A percentile compares a stretch with the other conserved stretches of the same genome.
phyloP scores from a whole-genome alignment of 1,140 invertebrate species.

The Latrodectus geometricus region DNA sequence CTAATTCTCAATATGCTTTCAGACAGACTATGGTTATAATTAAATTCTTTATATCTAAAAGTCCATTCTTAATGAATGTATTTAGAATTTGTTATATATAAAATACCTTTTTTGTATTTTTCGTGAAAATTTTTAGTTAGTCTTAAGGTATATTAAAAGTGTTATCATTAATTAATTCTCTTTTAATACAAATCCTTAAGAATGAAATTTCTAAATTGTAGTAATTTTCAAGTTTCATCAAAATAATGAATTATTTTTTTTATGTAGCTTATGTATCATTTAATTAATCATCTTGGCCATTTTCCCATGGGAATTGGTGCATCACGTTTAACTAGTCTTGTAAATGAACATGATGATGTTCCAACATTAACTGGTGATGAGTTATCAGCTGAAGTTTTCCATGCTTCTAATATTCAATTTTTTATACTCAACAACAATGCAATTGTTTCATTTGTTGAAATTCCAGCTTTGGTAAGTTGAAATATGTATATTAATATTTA shows the following conservation, averaged over 20 bases:
- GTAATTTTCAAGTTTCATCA: background rate
- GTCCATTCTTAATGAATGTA: too few species aligned
- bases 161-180: too few species aligned
- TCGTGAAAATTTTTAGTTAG: too few species aligned
- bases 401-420: constrained; percentile 88
- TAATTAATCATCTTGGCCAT: constrained; percentile 88
- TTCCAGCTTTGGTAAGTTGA: constrained; percentile 78
- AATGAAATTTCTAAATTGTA: too few species aligned
- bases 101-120: too few species aligned
- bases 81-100: too few species aligned
- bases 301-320: constrained; percentile 90
- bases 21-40: too few species aligned
- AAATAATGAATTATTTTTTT: background rate
- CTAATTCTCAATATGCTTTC: too few species aligned
- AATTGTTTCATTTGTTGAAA: constrained; percentile 89
- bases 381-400: constrained; percentile 82
- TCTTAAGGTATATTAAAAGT: too few species aligned
- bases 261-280: constrained; percentile 74
- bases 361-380: constrained; percentile 79
- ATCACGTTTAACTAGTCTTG: constrained; percentile 82
- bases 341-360: constrained; percentile 94
- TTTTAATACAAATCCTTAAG: too few species aligned
- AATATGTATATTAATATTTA: too few species aligned
- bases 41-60: too few species aligned
- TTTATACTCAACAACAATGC: constrained; percentile 85